phyloP scores from a whole-genome alignment of 2,888 invertebrate genomes.

The Bombylius discolor region DNA sequence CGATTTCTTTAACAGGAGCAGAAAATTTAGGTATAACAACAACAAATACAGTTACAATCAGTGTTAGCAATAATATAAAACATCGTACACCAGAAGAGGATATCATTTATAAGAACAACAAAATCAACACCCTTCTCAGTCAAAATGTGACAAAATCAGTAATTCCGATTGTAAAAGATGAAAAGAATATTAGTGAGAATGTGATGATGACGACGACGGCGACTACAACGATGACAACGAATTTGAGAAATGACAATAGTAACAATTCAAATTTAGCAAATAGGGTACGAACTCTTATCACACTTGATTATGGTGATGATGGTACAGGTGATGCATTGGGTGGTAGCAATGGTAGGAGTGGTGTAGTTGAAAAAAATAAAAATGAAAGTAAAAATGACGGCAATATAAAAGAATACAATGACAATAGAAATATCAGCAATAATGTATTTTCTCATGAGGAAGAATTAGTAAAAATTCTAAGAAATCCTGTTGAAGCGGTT shows the following conservation, averaged over 20 bases:
- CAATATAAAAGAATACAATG: background rate
- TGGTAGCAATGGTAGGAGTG: background rate
- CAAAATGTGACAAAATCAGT: slow-evolving; percentile 28
- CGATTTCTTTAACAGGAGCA: slow-evolving; percentile 4
- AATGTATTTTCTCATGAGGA: slow-evolving; percentile 29
- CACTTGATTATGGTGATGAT: slow-evolving; percentile 28
- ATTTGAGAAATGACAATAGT: slow-evolving; percentile 20
- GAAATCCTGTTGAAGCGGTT: slow-evolving; percentile 65
- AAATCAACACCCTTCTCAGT: slow-evolving; percentile 30
- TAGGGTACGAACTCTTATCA: slow-evolving; percentile 31
- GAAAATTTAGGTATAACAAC: slow-evolving; percentile 37
- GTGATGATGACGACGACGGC: background rate
- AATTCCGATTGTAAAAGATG: slow-evolving; percentile 28
- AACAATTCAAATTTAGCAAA: slow-evolving; percentile 15
- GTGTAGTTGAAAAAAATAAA: background rate
- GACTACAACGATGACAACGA: slow-evolving; percentile 9
- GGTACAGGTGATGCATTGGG: background rate
- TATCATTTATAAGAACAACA: slow-evolving; percentile 30
- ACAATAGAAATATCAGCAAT: background rate
- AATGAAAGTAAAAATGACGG: background rate
- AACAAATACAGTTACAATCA: slow-evolving; percentile 49
- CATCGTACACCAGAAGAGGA: slow-evolving; percentile 23
- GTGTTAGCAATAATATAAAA: slow-evolving; percentile 34
- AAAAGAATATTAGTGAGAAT: background rate
- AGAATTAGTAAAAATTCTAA: slow-evolving; percentile 45